Evolutionary conservation across 2,888 invertebrate genomes (phyloP), one percentile per base, ranked within the genome.

Genomic region (Euspilapteryx auroguttella): DNA sequence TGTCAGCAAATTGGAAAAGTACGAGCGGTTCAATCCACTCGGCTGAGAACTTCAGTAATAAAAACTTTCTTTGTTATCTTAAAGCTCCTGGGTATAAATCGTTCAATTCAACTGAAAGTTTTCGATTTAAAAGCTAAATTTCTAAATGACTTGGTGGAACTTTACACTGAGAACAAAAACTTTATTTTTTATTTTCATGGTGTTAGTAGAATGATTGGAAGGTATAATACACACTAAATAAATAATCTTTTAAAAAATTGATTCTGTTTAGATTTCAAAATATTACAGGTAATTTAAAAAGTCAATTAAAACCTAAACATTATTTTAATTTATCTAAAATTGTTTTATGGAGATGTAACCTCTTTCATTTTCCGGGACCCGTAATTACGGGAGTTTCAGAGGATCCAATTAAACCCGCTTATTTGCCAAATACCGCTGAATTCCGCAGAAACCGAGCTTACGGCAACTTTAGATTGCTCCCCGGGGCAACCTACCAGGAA

Each of bases 51-150:
- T 73, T 66, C 40, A 40, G 45, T 45, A 56, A 61, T 75, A 71
- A 73, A 75, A 73, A 73, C 68, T 75, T 73, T 66, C 68, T 66
- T 71, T 66, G 68, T 68, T 71, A 71, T 49, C 55, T 49, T 68
- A 66, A 68, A 59, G 49, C 59, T 65, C 63, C 64, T 46, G 49
- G 37, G 45, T 41, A 39, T 38, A 45, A 58, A 65, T 65, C 59
- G 57, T 65, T 61, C 55, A 53, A 57, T 50, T 49, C 17, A 47
- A 46, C 44, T 47, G 40, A 33, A 42, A 44, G 41, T 42, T 38
- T 42, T 39, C 41, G 44, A 43, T 52, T 50, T 44, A 35, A 39
- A 39, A 33, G 42, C 49, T 44, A 46, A 55, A 58, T 45, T 34
- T 37, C 44, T 45, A 39, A 33, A 40, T 37, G 34, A 9, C 2